Evolutionary conservation across 2,797 vertebrate genomes (phyloP).

Genomic region (Borostomias antarcticus): DNA sequence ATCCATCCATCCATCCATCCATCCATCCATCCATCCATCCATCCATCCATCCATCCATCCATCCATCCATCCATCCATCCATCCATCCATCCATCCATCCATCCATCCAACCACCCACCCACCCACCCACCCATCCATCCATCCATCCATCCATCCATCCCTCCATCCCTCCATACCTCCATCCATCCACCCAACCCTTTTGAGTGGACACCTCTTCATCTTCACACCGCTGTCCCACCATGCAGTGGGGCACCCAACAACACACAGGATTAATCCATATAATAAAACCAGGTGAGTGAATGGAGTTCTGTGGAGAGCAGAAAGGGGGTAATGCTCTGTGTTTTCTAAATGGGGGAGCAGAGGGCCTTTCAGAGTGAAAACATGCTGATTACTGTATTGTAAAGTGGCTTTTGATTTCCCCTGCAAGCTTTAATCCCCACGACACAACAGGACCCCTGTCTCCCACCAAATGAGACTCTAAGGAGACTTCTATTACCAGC

Average conservation of each 20-base stretch:
- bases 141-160: conserved; percentile 52
- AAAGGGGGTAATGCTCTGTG: conserved; percentile 75
- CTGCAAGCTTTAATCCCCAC: conserved; percentile 79
- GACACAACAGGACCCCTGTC: conserved; percentile 83
- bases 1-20: no score
- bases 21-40: conserved; percentile 49
- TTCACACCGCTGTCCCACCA: no score
- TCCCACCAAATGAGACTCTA: conserved; percentile 73
- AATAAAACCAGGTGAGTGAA: conserved; percentile 77
- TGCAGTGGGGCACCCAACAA: conserved; percentile 63
- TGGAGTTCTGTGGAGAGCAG: conserved; percentile 76
- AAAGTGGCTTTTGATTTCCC: conserved; percentile 85
- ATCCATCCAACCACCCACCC: no score
- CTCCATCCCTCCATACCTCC: neutral
- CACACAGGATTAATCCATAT: conserved; percentile 73
- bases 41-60: conserved; percentile 66
- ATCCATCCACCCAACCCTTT: conserved; percentile 16
- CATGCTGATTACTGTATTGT: conserved; percentile 90
- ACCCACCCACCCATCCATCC: no score
- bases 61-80: neutral
- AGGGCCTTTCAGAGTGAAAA: conserved; percentile 84
- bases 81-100: no score
- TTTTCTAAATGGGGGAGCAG: conserved; percentile 79
- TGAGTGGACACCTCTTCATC: no score
- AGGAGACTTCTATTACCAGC: conserved; percentile 80